These are phyloP conservation scores for Caenorhabditis sp. DNA, from an alignment of 2,888 invertebrate species.

Conservation along the genomic window DNA sequence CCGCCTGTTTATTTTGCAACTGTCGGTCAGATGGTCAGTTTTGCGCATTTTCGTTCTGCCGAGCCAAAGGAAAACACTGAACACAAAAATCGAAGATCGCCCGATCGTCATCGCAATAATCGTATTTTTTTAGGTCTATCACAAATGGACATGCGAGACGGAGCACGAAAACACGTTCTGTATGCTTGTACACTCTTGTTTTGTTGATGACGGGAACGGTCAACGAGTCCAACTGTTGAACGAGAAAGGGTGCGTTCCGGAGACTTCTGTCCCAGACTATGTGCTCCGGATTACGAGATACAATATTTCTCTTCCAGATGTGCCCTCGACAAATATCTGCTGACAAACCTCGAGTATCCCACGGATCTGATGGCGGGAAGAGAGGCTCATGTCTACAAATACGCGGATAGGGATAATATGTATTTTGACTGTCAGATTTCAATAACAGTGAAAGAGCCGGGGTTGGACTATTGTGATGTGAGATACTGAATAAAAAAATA, in stretches of 20 bases:
- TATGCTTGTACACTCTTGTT: constrained; percentile 82
- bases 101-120: not conserved
- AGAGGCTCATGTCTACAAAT: constrained; percentile 82
- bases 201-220: constrained; percentile 82
- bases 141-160: constrained; percentile 82
- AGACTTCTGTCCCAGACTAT: not conserved
- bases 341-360: constrained; percentile 81
- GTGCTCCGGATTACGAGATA: not conserved
- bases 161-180: constrained; percentile 80
- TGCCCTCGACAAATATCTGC: constrained; percentile 81
- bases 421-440: constrained; percentile 82
- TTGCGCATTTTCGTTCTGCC: constrained; percentile 1
- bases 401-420: constrained; percentile 81
- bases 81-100: constrained; percentile 31
- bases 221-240: constrained; percentile 80
- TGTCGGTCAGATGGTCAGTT: constrained; percentile 80
- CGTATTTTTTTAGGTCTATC: constrained; percentile 73
- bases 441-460: constrained; percentile 80
- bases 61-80: constrained; percentile 3
- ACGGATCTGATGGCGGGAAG: constrained; percentile 81
- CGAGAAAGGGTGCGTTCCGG: constrained; percentile 73
- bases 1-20: constrained; percentile 81
- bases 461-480: constrained; percentile 77
- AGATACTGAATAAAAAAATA: constrained; percentile 9
- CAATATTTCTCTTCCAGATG: constrained; percentile 71